Conservation (phyloP, 2,113 vertebrate species). For the Monopterus albus region DNA sequence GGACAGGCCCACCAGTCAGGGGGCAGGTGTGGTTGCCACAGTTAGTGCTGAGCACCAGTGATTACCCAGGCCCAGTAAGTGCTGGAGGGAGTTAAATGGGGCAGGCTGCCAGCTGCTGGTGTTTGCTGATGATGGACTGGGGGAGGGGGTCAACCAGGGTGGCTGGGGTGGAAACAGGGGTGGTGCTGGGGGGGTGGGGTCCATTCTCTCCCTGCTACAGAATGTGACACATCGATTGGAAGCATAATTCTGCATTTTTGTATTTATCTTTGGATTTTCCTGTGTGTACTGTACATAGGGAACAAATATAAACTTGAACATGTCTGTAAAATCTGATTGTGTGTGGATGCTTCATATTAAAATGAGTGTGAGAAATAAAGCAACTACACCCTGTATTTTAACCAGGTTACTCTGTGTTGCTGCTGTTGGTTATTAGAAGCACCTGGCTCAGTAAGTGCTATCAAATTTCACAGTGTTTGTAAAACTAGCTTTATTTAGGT, state of each 20-base stretch:
- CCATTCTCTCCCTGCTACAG: constrained; percentile 59
- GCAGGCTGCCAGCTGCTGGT: constrained; percentile 89
- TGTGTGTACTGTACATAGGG: too few species aligned
- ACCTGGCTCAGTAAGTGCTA: constrained; percentile 52
- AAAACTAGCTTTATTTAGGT: constrained; percentile 46
- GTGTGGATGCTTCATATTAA: not conserved
- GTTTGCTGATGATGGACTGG: constrained; percentile 64
- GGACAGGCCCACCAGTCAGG: constrained; percentile 85
- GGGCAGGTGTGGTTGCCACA: constrained; percentile 88
- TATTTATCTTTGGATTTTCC: not conserved
- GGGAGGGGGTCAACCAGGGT: constrained; percentile 32
- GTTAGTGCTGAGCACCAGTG: constrained; percentile 89
- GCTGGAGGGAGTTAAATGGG: constrained; percentile 82
- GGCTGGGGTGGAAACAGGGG: constrained; percentile 27
- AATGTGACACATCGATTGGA: constrained; percentile 57
- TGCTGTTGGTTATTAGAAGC: constrained; percentile 32
- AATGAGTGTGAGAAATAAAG: not conserved
- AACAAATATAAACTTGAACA: too few species aligned
- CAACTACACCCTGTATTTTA: not conserved
- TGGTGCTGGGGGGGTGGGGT: constrained; percentile 13
- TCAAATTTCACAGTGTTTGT: constrained; percentile 57
- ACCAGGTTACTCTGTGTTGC: constrained; percentile 17
- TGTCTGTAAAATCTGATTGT: not conserved
- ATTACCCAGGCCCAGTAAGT: constrained; percentile 88
- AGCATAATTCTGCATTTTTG: constrained; percentile 9